A percentile compares a stretch with the other conserved stretches of the same genome.
These are phyloP conservation scores for Acropora tenuis DNA, from an alignment of 64 coral and sea anemone species.

Conservation along the genomic window DNA sequence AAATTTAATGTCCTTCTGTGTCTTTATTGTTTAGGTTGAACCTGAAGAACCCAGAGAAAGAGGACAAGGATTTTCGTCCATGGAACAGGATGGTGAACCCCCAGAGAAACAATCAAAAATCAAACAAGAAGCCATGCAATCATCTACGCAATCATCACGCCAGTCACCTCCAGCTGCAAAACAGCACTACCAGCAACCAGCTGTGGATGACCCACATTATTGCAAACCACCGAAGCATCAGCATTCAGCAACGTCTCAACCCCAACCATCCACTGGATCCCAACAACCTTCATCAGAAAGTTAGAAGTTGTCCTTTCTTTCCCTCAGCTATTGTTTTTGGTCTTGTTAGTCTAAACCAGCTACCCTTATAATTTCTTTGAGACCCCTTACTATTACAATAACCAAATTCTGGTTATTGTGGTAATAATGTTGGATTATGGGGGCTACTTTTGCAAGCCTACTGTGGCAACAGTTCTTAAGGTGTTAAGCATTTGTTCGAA, in stretches of 20 bases:
- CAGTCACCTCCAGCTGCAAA: background rate
- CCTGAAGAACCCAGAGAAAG: conserved; percentile 78
- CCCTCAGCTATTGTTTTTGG: background rate
- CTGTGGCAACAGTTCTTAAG: no score
- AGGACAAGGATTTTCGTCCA: conserved; percentile 42
- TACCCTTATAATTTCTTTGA: no score
- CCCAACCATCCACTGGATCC: conserved; percentile 18
- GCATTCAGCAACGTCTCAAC: background rate
- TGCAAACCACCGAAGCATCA: background rate
- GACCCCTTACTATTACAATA: no score
- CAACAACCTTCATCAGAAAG: conserved; percentile 41
- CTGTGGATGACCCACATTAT: conserved; percentile 12
- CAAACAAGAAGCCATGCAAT: conserved; percentile 32
- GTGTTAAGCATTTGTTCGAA: no score
- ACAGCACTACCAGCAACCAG: conserved; percentile 5
- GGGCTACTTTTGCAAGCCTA: no score
- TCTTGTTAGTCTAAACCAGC: no score
- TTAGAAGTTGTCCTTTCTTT: background rate
- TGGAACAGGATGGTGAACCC: conserved; percentile 86
- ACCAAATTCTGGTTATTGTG: no score
- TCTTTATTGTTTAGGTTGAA: conserved; percentile 54
- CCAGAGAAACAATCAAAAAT: conserved; percentile 55
- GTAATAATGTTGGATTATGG: no score
- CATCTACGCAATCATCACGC: background rate
- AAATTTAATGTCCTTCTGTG: background rate